Conservation (phyloP, 1,140 invertebrate species). For the Notospermus geniculatus region DNA sequence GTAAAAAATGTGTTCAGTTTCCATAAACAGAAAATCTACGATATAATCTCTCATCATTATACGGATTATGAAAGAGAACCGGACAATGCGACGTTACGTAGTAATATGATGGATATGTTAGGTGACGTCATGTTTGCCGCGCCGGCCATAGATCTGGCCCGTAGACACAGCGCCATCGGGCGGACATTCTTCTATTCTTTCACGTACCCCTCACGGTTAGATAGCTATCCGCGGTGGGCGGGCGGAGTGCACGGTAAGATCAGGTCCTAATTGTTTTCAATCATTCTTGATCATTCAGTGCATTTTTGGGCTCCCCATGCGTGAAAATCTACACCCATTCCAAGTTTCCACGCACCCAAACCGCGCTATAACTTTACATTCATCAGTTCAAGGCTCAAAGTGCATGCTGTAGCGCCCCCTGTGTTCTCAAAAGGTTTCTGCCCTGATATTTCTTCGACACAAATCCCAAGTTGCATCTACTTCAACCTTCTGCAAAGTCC, state of each 20-base stretch:
- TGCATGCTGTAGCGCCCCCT: too few species aligned
- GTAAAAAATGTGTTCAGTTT: conserved; percentile 79
- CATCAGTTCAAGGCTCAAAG: too few species aligned
- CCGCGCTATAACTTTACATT: too few species aligned
- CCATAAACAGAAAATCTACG: conserved; percentile 94
- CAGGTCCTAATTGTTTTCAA: too few species aligned
- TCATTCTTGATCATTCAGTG: too few species aligned
- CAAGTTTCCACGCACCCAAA: too few species aligned
- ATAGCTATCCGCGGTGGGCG: conserved; percentile 72
- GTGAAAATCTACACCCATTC: too few species aligned
- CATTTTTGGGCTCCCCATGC: too few species aligned
- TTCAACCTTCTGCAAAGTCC: too few species aligned
- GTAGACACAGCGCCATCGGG: conserved; percentile 72
- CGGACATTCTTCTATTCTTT: conserved; percentile 50
- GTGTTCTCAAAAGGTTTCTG: too few species aligned
- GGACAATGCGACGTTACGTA: conserved; percentile 74
- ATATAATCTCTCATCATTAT: conserved; percentile 95
- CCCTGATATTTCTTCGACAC: too few species aligned
- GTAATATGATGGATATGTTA: conserved; percentile 86
- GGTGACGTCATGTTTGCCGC: conserved; percentile 86
- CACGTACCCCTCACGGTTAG: conserved; percentile 82
- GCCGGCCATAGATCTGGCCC: conserved; percentile 85
- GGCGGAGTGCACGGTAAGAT: conserved; percentile 62
- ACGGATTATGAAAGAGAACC: conserved; percentile 38
- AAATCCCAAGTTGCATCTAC: too few species aligned